Evolutionary conservation across 2,797 vertebrate species (phyloP).

Genomic region (Huso huso): DNA sequence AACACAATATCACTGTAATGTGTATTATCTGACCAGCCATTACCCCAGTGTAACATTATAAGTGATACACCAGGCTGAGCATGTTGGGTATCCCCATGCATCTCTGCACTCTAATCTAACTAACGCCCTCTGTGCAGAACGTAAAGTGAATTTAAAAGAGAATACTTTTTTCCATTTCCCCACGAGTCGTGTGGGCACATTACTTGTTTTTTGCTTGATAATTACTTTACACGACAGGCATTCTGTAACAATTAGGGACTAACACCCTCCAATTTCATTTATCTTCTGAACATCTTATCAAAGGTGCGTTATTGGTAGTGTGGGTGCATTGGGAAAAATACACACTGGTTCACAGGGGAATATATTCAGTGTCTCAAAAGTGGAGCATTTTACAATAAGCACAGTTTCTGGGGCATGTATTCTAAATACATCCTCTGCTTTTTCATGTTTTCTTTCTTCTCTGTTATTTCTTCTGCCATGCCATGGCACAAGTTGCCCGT

Average conservation of each 20-base stretch:
- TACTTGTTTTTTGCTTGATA: slow-evolving; percentile 83
- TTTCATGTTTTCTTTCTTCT: neutral
- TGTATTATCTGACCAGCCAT: slow-evolving; percentile 28
- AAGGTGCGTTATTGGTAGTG: too few relatives aligned
- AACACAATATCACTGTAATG: slow-evolving; percentile 29
- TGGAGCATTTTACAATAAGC: neutral
- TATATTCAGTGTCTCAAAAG: neutral
- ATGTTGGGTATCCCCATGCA: slow-evolving; percentile 61
- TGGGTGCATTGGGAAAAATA: too few relatives aligned
- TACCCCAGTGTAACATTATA: slow-evolving; percentile 63
- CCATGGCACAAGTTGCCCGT: too few relatives aligned
- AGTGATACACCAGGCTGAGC: slow-evolving; percentile 83
- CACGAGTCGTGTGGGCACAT: slow-evolving; percentile 75
- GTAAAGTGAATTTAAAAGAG: slow-evolving; percentile 90
- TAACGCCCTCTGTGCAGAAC: slow-evolving; percentile 84
- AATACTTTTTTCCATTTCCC: slow-evolving; percentile 88
- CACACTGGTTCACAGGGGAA: too few relatives aligned
- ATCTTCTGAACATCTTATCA: slow-evolving; percentile 45
- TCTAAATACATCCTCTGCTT: neutral
- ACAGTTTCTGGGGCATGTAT: neutral
- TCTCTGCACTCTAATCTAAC: slow-evolving; percentile 72
- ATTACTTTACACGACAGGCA: slow-evolving; percentile 86
- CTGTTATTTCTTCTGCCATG: neutral
- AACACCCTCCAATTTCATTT: slow-evolving; percentile 80
- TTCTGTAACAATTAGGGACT: slow-evolving; percentile 80